Conservation (phyloP, 2,888 invertebrate genomes). For the Atherix ibis region DNA sequence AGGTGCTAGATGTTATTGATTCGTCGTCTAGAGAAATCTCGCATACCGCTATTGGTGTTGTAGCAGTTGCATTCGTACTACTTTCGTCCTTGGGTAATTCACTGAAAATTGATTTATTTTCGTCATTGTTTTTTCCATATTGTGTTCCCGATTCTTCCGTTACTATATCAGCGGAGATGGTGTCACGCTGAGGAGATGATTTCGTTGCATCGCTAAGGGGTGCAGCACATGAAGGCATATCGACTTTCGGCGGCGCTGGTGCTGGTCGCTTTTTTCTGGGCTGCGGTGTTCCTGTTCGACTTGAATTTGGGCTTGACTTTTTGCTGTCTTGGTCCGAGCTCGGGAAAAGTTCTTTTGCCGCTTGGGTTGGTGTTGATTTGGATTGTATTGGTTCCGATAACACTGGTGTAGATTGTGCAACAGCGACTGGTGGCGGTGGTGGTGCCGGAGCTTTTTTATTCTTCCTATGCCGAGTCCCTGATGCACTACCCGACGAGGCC, state of each 20-base stretch:
- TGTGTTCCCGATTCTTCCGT: constrained; percentile 1
- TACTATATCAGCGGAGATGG: not conserved
- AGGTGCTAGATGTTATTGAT: constrained; percentile 5
- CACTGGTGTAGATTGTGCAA: too few relatives aligned
- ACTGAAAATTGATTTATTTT: constrained; percentile 25
- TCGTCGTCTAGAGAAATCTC: constrained; percentile 1
- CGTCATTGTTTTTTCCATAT: constrained; percentile 15
- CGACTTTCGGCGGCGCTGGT: constrained; percentile 50
- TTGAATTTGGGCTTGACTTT: constrained; percentile 20
- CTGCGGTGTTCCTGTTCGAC: constrained; percentile 28
- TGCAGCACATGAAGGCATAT: constrained; percentile 25
- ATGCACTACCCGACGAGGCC: constrained; percentile 18
- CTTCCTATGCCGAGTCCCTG: constrained; percentile 14
- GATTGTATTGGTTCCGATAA: too few relatives aligned
- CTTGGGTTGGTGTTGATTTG: not conserved
- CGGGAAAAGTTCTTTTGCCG: constrained; percentile 9
- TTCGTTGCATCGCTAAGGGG: not conserved
- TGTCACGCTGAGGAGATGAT: not conserved
- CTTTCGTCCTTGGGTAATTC: constrained; percentile 10
- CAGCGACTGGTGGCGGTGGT: constrained; percentile 17
- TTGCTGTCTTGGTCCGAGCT: constrained; percentile 13
- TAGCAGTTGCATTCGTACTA: not conserved
- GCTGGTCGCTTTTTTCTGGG: constrained; percentile 47
- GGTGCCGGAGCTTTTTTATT: constrained; percentile 23
- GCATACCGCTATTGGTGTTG: not conserved